These are phyloP conservation scores for Pseudoatta argentina DNA, from an alignment of 1,140 invertebrate species.

Conservation along the genomic window DNA sequence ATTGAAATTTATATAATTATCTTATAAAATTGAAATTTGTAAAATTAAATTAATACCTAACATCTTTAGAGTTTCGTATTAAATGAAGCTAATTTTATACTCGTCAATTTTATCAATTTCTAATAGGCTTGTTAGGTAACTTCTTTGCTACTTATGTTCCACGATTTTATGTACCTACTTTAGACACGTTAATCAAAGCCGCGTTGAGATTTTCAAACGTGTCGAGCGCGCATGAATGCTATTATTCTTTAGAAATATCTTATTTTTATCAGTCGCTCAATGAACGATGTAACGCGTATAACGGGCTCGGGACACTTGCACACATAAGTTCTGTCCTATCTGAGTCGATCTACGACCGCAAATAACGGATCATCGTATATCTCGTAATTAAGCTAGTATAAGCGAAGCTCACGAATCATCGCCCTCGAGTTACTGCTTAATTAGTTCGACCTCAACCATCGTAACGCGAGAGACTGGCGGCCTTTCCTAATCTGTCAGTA, in stretches of 20 bases:
- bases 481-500: slow-evolving; percentile 35
- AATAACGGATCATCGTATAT: slow-evolving; percentile 69
- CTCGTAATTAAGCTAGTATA: slow-evolving; percentile 67
- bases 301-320: slow-evolving; percentile 66
- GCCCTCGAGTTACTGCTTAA: slow-evolving; percentile 52
- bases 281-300: slow-evolving; percentile 62
- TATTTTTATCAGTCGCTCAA: slow-evolving; percentile 38
- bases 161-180: neutral
- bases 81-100: neutral
- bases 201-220: slow-evolving; percentile 28
- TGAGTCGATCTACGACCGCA: slow-evolving; percentile 67
- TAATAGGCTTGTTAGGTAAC: neutral
- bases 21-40: neutral
- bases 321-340: slow-evolving; percentile 62
- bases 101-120: neutral
- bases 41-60: slow-evolving; percentile 1
- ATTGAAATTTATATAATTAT: too few relatives aligned
- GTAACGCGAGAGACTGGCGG: neutral
- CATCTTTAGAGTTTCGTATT: neutral
- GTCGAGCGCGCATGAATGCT: neutral
- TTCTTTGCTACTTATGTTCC: neutral
- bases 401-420: slow-evolving; percentile 57
- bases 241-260: slow-evolving; percentile 41
- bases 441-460: slow-evolving; percentile 49
- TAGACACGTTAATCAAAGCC: slow-evolving; percentile 29